Percentiles rank a stretch among this genome's conserved stretches.
These are phyloP conservation scores for Plecotus auritus DNA, from an alignment of 2,113 vertebrate species.

Conservation along the genomic window DNA sequence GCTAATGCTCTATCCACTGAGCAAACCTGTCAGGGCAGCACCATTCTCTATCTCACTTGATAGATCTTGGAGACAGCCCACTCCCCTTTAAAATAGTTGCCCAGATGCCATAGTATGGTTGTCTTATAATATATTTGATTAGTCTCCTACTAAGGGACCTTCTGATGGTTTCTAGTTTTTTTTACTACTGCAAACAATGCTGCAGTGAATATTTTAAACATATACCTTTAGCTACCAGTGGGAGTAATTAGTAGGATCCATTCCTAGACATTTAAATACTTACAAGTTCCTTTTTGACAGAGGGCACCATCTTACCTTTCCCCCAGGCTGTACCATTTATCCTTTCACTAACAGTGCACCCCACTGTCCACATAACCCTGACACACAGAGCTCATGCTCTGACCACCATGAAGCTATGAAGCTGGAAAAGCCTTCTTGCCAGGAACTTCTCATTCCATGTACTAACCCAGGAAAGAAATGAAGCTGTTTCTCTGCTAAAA, in stretches of 20 bases:
- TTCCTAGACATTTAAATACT: not conserved
- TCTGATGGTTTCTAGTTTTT: not conserved
- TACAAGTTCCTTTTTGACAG: not conserved
- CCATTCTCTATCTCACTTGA: not conserved
- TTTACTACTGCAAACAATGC: not conserved
- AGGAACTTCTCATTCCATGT: not conserved
- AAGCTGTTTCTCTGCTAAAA: not conserved
- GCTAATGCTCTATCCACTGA: too few relatives aligned
- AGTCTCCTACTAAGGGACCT: not conserved
- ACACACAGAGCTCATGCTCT: not conserved
- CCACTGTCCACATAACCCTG: accelerated
- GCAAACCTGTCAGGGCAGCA: not conserved
- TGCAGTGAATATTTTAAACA: not conserved
- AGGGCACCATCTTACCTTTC: not conserved
- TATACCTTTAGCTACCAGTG: not conserved
- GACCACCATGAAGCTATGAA: not conserved
- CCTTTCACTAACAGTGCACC: not conserved
- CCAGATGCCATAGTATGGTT: not conserved
- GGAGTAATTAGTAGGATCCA: not conserved
- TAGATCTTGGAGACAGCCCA: not conserved
- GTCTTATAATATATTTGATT: not conserved
- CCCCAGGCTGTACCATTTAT: not conserved
- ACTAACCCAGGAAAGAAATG: not conserved
- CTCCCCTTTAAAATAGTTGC: not conserved
- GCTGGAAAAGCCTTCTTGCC: not conserved